Conservation (phyloP, 2,888 invertebrate genomes). For the Steinernema carpocapsae region DNA sequence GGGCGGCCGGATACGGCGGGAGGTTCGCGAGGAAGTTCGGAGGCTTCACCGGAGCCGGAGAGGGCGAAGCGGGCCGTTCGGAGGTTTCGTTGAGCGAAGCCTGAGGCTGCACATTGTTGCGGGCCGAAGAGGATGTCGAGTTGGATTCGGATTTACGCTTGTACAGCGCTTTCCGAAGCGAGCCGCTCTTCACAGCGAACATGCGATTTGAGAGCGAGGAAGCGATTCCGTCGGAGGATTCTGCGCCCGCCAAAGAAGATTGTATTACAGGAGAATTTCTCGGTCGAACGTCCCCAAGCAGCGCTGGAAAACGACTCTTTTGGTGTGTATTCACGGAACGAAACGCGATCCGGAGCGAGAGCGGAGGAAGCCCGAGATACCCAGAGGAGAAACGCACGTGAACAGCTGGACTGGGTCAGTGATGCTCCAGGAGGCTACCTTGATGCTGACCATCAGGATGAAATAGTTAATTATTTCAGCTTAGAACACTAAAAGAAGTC, state of each 20-base stretch:
- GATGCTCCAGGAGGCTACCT: no score
- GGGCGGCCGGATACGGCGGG: constrained; percentile 23
- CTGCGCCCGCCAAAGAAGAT: background rate
- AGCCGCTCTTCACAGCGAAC: constrained; percentile 34
- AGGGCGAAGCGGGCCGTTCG: background rate
- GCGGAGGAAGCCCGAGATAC: no score
- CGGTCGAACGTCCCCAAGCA: constrained; percentile 25
- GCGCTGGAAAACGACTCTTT: constrained; percentile 8
- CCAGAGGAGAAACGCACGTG: no score
- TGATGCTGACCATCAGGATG: no score
- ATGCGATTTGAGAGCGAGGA: constrained; percentile 11
- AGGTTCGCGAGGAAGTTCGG: constrained; percentile 24
- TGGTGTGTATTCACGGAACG: background rate
- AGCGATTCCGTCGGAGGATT: constrained; percentile 10
- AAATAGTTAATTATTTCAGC: no score
- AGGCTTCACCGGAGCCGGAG: background rate
- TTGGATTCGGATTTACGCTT: constrained; percentile 31
- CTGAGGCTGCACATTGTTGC: background rate
- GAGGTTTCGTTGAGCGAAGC: background rate
- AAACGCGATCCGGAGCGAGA: no score
- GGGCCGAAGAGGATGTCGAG: background rate
- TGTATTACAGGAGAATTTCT: background rate
- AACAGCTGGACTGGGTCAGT: no score
- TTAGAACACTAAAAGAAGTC: no score
- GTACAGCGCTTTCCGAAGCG: constrained; percentile 31